A percentile compares a stretch with the other conserved stretches of the same genome.
These are phyloP conservation scores for Tragelaphus imberbis DNA, from an alignment of 2,113 vertebrate genomes.

Conservation along the genomic window DNA sequence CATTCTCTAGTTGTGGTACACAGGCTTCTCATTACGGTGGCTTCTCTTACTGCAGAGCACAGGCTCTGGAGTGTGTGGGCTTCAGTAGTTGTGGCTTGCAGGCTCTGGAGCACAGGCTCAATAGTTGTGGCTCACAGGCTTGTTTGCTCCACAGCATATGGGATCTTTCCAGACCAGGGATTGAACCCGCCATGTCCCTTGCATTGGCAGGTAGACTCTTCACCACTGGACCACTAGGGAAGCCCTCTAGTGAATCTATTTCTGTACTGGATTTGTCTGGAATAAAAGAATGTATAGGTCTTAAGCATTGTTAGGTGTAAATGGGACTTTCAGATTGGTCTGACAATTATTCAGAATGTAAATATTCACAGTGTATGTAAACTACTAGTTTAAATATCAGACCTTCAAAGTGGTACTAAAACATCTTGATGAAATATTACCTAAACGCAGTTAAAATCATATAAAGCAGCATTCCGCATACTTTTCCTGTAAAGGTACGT, in stretches of 20 bases:
- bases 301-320: slow-evolving; percentile 2
- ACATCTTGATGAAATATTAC: neutral
- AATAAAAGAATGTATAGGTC: neutral
- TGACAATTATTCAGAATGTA: neutral
- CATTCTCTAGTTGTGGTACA: neutral
- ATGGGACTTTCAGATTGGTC: neutral
- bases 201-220: neutral
- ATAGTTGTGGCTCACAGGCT: neutral
- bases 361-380: neutral
- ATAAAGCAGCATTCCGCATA: neutral
- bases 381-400: slow-evolving; percentile 5
- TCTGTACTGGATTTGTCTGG: neutral
- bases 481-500: neutral
- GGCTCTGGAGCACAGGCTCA: neutral
- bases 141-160: neutral
- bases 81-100: neutral
- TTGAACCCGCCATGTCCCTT: neutral
- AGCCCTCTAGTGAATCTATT: slow-evolving; percentile 6
- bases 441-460: neutral
- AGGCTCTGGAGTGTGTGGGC: neutral
- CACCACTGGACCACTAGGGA: neutral
- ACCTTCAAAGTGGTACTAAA: slow-evolving; percentile 17
- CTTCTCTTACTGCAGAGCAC: neutral
- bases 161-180: neutral
- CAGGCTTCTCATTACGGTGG: neutral